Evolutionary conservation across 2,797 vertebrate genomes (phyloP).

Genomic region (Characodon lateralis): DNA sequence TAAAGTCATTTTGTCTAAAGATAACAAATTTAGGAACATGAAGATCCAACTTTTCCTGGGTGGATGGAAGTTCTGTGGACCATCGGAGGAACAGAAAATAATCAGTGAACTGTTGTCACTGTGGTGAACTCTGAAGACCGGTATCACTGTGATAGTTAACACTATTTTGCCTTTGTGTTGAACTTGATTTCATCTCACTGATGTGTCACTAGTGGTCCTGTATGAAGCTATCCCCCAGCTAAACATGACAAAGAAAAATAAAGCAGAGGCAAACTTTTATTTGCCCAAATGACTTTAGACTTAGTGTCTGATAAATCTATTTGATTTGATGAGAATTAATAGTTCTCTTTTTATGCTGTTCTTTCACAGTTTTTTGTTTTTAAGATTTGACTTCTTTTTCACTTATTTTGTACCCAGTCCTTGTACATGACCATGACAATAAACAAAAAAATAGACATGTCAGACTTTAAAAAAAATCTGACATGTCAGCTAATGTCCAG

Average conservation of each 20-base stretch:
- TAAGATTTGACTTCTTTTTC: neutral
- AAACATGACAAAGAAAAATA: conserved; percentile 8
- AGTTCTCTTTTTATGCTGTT: conserved; percentile 1
- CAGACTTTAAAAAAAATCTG: neutral
- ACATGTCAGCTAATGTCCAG: neutral
- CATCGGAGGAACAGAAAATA: conserved; percentile 24
- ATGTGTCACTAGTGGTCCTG: conserved; percentile 46
- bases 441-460: neutral
- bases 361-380: neutral
- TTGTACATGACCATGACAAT: neutral
- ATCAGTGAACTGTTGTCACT: conserved; percentile 31
- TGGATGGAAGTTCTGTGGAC: conserved; percentile 35
- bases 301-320: neutral
- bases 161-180: conserved; percentile 27
- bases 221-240: conserved; percentile 35
- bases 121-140: conserved; percentile 53
- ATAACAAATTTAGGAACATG: conserved; percentile 59
- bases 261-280: neutral
- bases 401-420: neutral
- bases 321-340: neutral
- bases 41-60: conserved; percentile 32
- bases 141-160: conserved; percentile 70
- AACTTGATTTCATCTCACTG: conserved; percentile 42
- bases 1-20: conserved; percentile 59
- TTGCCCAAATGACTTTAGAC: neutral